Evolutionary conservation across 2,797 vertebrate genomes (phyloP).

Genomic region (Manis pentadactyla): DNA sequence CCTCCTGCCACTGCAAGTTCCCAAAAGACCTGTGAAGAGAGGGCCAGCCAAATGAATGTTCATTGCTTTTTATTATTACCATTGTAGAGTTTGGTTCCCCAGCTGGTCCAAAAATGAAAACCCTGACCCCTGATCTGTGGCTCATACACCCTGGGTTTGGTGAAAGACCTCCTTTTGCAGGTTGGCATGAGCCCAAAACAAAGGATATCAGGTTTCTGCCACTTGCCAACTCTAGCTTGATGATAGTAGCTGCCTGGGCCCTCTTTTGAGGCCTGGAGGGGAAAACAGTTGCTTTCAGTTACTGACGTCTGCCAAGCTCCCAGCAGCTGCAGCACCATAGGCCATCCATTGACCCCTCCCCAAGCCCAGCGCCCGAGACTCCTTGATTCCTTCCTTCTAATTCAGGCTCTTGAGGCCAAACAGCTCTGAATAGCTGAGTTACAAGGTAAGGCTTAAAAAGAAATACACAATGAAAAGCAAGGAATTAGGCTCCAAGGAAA

Average conservation of each 20-base stretch:
- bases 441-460: background rate
- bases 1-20: background rate
- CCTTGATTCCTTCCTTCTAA: background rate
- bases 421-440: background rate
- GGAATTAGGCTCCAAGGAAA: background rate
- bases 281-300: background rate
- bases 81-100: background rate
- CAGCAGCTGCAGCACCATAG: fast-evolving
- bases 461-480: background rate
- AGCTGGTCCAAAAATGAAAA: background rate
- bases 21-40: background rate
- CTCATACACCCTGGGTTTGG: background rate
- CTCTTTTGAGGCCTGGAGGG: background rate
- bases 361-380: background rate
- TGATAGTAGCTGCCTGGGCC: background rate
- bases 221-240: background rate
- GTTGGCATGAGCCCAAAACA: background rate
- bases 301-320: background rate
- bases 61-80: background rate
- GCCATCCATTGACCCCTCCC: background rate
- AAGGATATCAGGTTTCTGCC: background rate
- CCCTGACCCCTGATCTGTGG: background rate
- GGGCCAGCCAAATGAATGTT: background rate
- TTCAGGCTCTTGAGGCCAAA: background rate
- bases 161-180: background rate